Conservation (phyloP, 2,797 vertebrate species). For the Naso thynnoides region DNA sequence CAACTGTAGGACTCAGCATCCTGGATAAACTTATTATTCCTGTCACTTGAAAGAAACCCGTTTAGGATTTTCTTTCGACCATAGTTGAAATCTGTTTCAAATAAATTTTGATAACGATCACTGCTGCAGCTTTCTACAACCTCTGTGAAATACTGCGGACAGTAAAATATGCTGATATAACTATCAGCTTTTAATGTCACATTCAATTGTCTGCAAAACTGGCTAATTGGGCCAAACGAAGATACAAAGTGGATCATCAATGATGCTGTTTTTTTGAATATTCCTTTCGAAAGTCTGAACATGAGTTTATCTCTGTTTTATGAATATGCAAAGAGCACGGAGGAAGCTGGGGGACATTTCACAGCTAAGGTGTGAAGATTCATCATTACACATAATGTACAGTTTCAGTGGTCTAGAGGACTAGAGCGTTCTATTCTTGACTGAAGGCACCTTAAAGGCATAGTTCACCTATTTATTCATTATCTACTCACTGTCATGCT, state of each 20-base stretch:
- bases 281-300: neutral
- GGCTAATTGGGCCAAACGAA: constrained; percentile 32
- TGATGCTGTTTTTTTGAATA: constrained; percentile 6
- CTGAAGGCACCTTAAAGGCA: neutral
- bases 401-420: neutral
- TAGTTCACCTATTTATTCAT: no score
- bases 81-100: constrained; percentile 19
- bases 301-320: constrained; percentile 15
- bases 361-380: constrained; percentile 39
- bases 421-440: neutral
- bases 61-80: constrained; percentile 36
- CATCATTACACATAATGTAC: neutral
- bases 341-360: constrained; percentile 47
- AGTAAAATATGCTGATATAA: constrained; percentile 23
- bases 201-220: constrained; percentile 6
- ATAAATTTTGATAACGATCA: constrained; percentile 52
- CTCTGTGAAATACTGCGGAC: constrained; percentile 7
- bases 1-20: constrained; percentile 22
- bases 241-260: constrained; percentile 21
- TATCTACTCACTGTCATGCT: no score
- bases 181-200: constrained; percentile 16
- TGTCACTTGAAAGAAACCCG: constrained; percentile 53
- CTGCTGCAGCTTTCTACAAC: constrained; percentile 8
- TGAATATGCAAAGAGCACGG: constrained; percentile 37
- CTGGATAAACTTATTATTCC: constrained; percentile 47